Evolutionary conservation across 1,140 invertebrate genomes (phyloP).

Genomic region (Phymorhynchus buccinoides): DNA sequence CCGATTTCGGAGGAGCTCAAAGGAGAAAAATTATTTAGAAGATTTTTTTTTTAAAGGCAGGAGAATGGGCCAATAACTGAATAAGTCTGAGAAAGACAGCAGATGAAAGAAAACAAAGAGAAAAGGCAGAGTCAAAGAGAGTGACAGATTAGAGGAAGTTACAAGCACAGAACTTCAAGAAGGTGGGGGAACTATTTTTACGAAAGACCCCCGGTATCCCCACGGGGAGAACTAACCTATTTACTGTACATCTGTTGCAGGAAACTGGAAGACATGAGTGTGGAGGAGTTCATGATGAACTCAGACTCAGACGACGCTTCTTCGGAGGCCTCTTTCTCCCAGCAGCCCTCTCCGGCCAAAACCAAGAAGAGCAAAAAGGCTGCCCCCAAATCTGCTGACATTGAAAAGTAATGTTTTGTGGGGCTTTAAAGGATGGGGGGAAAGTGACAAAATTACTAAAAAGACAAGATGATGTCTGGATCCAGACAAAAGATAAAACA

Average conservation of each 20-base stretch:
- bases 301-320: slow-evolving; percentile 38
- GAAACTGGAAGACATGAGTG: slow-evolving; percentile 56
- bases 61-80: too few relatives aligned
- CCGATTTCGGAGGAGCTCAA: too few relatives aligned
- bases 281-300: slow-evolving; percentile 59
- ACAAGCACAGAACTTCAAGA: too few relatives aligned
- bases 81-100: too few relatives aligned
- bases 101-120: too few relatives aligned
- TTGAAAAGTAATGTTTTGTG: background rate
- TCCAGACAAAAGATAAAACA: background rate
- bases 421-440: background rate
- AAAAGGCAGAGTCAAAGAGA: too few relatives aligned
- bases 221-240: too few relatives aligned
- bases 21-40: too few relatives aligned
- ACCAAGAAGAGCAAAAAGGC: background rate
- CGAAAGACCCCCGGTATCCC: too few relatives aligned
- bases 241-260: slow-evolving; percentile 39
- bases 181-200: too few relatives aligned
- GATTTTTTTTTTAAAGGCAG: too few relatives aligned
- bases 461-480: background rate
- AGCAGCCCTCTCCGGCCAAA: background rate
- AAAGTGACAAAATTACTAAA: background rate
- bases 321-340: background rate
- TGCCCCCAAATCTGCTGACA: background rate
- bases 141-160: too few relatives aligned